Conservation (phyloP, 2,888 invertebrate genomes). For the Pachydiplax longipennis region DNA sequence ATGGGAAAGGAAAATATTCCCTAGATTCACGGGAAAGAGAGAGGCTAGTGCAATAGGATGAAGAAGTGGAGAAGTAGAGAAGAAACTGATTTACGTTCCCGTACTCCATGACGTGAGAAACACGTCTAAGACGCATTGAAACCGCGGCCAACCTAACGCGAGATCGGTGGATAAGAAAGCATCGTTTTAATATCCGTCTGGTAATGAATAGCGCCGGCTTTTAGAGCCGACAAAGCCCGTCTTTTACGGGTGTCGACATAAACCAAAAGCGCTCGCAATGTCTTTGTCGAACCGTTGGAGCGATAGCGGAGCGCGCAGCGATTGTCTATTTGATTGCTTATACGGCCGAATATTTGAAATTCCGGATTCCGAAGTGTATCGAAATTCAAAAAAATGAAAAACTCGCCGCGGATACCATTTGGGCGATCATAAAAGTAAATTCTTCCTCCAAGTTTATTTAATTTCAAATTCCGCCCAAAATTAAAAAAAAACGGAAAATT, state of each 20-base stretch:
- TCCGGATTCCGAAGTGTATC: background rate
- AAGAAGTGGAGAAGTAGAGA: background rate
- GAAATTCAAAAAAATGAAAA: background rate
- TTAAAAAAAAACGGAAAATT: background rate
- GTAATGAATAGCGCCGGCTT: background rate
- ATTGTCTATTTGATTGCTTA: background rate
- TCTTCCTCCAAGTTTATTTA: background rate
- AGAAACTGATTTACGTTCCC: background rate
- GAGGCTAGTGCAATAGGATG: background rate
- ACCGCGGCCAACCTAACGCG: background rate
- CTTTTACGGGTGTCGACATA: background rate
- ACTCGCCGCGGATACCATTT: background rate
- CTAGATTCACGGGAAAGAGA: background rate
- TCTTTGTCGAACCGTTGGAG: background rate
- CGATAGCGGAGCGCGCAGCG: background rate
- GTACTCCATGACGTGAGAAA: background rate
- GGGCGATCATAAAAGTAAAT: background rate
- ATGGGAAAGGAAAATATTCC: background rate
- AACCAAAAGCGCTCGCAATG: background rate
- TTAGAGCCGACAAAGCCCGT: background rate
- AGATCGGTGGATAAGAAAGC: background rate
- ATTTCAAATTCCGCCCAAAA: background rate
- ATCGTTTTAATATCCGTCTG: background rate
- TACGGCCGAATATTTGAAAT: background rate
- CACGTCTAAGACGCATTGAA: background rate